Percentiles rank a stretch among this genome's conserved stretches.
These are phyloP conservation scores for Piaya cayana DNA, from an alignment of 2,113 vertebrate genomes.

Conservation along the genomic window DNA sequence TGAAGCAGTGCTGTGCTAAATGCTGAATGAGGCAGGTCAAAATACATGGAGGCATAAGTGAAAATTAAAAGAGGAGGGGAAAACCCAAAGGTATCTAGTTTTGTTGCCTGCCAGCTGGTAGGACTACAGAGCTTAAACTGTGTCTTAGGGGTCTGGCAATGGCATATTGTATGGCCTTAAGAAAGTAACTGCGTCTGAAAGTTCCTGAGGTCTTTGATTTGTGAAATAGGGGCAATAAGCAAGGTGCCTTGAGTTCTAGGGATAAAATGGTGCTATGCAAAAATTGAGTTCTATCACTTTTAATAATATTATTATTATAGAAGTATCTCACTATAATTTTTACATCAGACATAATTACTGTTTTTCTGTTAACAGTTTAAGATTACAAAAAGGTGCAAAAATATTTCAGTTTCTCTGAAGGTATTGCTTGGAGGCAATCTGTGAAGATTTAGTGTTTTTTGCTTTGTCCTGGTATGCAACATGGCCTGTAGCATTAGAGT, in stretches of 20 bases:
- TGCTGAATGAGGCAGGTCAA: not conserved
- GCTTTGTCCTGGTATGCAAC: not conserved
- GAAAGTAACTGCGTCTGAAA: not conserved
- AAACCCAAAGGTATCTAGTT: not conserved
- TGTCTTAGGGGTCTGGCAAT: not conserved
- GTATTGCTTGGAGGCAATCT: not conserved
- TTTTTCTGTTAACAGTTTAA: not conserved
- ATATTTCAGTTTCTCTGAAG: not conserved
- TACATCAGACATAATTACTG: not conserved
- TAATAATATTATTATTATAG: not conserved
- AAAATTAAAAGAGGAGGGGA: not conserved
- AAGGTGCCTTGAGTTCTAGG: not conserved
- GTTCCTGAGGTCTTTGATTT: not conserved
- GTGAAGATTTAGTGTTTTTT: not conserved
- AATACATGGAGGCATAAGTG: not conserved
- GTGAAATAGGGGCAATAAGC: not conserved
- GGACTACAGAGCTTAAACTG: not conserved
- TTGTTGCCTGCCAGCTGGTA: not conserved
- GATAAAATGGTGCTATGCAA: not conserved
- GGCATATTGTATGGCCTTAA: not conserved
- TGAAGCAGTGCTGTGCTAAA: not conserved
- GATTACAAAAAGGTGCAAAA: not conserved
- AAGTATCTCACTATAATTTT: not conserved
- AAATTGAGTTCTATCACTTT: not conserved
- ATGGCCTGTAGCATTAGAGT: not conserved